These are phyloP conservation scores for Pandemis corylana DNA, from an alignment of 2,888 invertebrate species.

Conservation along the genomic window DNA sequence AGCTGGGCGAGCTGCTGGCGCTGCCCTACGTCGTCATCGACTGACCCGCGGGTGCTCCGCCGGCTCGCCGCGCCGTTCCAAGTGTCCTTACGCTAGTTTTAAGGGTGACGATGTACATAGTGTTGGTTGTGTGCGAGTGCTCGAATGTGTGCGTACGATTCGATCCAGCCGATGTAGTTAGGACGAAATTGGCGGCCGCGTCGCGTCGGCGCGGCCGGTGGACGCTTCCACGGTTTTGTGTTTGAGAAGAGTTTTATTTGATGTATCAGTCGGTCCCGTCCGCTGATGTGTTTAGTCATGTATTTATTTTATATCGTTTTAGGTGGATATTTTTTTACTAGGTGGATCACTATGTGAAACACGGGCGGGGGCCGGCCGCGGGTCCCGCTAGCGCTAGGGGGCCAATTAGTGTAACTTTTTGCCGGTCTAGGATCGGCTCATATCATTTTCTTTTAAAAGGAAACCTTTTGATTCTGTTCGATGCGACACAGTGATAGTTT, in stretches of 20 bases:
- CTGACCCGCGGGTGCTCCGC: constrained; percentile 77
- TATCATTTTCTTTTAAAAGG: constrained; percentile 20
- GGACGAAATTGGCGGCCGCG: constrained; percentile 48
- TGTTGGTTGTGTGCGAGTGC: constrained; percentile 51
- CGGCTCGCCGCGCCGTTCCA: constrained; percentile 58
- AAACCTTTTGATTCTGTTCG: background rate
- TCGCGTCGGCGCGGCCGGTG: constrained; percentile 32
- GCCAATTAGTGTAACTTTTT: constrained; percentile 30
- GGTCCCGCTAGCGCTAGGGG: constrained; percentile 15
- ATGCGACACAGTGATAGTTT: constrained; percentile 1
- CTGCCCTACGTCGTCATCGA: constrained; percentile 99
- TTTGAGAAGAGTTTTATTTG: constrained; percentile 48
- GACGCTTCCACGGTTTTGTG: constrained; percentile 41
- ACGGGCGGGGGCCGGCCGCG: constrained; percentile 29
- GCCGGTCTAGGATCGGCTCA: constrained; percentile 31
- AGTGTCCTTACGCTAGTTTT: constrained; percentile 80
- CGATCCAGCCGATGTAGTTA: constrained; percentile 60
- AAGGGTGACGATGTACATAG: constrained; percentile 61
- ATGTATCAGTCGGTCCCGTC: constrained; percentile 49
- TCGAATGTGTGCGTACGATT: constrained; percentile 66
- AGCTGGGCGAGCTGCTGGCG: constrained; percentile 93
- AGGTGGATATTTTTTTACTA: constrained; percentile 49
- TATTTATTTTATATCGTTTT: constrained; percentile 60
- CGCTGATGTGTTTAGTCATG: constrained; percentile 57
- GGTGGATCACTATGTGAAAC: constrained; percentile 54